Conservation (phyloP, 2,113 vertebrate genomes). For the Cricetomys ansorgei region DNA sequence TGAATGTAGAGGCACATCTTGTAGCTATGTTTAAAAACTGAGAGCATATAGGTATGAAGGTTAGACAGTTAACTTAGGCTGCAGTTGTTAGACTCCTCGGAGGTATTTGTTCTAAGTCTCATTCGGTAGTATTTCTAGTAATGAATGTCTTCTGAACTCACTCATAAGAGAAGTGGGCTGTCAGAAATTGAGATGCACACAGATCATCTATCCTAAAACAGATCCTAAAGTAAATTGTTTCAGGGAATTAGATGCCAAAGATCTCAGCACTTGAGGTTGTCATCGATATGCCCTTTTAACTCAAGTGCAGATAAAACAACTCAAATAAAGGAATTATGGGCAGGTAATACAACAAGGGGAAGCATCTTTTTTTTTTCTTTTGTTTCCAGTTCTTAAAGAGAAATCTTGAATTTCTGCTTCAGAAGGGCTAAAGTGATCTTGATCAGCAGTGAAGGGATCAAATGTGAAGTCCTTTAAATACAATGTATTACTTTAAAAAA, state of each 20-base stretch:
- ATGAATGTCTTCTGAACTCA: not conserved
- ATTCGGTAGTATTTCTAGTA: not conserved
- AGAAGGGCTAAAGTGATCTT: not conserved
- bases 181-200: not conserved
- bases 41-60: not conserved
- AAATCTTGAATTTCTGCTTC: not conserved
- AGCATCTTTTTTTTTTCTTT: not conserved
- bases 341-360: not conserved
- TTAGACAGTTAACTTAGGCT: not conserved
- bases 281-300: not conserved
- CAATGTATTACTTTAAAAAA: not conserved
- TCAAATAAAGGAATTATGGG: not conserved
- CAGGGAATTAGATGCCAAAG: not conserved
- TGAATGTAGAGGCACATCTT: not conserved
- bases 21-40: not conserved
- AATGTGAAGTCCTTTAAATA: not conserved
- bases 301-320: not conserved
- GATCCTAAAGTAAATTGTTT: not conserved
- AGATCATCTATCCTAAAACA: not conserved
- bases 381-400: too few species aligned
- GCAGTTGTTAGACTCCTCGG: not conserved
- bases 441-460: not conserved
- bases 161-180: not conserved
- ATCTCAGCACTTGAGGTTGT: not conserved
- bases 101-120: not conserved